These are phyloP conservation scores for Drosophila affinis DNA, from an alignment of 2,888 invertebrate genomes.

Conservation along the genomic window DNA sequence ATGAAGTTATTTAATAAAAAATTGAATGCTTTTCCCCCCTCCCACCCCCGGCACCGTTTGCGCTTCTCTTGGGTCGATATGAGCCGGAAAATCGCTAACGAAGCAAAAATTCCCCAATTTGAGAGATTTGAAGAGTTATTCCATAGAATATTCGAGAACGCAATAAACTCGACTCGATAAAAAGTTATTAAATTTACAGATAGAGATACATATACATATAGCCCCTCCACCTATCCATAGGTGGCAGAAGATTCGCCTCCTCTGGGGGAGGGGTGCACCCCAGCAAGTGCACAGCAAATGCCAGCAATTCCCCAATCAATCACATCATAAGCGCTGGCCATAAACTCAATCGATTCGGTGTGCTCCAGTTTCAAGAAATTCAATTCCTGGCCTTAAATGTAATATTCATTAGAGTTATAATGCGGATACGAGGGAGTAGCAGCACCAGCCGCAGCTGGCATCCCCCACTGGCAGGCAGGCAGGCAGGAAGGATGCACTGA, in stretches of 20 bases:
- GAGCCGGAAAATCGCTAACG: constrained; percentile 40
- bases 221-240: no score
- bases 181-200: not conserved
- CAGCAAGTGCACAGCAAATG: not conserved
- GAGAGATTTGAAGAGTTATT: not conserved
- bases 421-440: constrained; percentile 32
- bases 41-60: not conserved
- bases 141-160: not conserved
- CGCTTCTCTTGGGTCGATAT: constrained; percentile 42
- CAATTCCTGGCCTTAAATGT: constrained; percentile 52
- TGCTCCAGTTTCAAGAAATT: constrained; percentile 39
- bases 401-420: constrained; percentile 72
- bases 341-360: not conserved
- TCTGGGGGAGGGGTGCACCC: not conserved
- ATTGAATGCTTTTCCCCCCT: constrained; percentile 59
- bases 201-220: not conserved
- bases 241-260: no score
- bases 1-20: constrained; percentile 76
- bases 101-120: constrained; percentile 6
- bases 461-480: constrained; percentile 14
- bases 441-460: constrained; percentile 49
- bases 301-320: not conserved
- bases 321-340: not conserved
- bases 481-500: constrained; percentile 17
- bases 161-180: not conserved